These are phyloP conservation scores for Lysiphlebus fabarum DNA, from an alignment of 1,140 invertebrate species.

Conservation along the genomic window DNA sequence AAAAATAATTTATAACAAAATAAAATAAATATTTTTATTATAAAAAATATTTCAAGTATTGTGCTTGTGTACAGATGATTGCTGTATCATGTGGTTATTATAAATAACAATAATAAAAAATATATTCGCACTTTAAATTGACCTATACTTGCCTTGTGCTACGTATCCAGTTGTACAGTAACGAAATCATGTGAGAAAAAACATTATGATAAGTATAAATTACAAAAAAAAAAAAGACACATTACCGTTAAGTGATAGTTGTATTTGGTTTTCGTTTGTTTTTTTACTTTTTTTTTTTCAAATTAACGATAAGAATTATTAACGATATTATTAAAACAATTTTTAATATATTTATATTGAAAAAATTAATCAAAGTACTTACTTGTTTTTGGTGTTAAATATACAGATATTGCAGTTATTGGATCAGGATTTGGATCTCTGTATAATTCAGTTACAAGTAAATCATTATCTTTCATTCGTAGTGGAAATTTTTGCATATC, in stretches of 20 bases:
- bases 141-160: slow-evolving; percentile 54
- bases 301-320: background rate
- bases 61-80: slow-evolving; percentile 19
- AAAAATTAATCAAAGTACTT: slow-evolving; percentile 49
- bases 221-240: background rate
- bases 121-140: slow-evolving; percentile 6
- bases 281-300: too few relatives aligned
- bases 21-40: too few relatives aligned
- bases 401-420: slow-evolving; percentile 98
- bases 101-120: too few relatives aligned
- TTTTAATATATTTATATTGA: slow-evolving; percentile 9
- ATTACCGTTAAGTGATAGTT: background rate
- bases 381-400: slow-evolving; percentile 97
- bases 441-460: slow-evolving; percentile 95
- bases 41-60: too few relatives aligned
- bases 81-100: too few relatives aligned
- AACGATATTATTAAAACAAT: slow-evolving; percentile 11
- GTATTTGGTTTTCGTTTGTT: background rate
- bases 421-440: slow-evolving; percentile 90
- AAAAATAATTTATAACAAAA: too few relatives aligned
- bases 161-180: slow-evolving; percentile 51
- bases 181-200: slow-evolving; percentile 49
- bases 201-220: slow-evolving; percentile 42
- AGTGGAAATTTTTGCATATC: slow-evolving; percentile 99
- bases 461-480: slow-evolving; percentile 98